These are phyloP conservation scores for Cyanocitta stelleri DNA, from an alignment of 2,113 vertebrate genomes.

Conservation along the genomic window DNA sequence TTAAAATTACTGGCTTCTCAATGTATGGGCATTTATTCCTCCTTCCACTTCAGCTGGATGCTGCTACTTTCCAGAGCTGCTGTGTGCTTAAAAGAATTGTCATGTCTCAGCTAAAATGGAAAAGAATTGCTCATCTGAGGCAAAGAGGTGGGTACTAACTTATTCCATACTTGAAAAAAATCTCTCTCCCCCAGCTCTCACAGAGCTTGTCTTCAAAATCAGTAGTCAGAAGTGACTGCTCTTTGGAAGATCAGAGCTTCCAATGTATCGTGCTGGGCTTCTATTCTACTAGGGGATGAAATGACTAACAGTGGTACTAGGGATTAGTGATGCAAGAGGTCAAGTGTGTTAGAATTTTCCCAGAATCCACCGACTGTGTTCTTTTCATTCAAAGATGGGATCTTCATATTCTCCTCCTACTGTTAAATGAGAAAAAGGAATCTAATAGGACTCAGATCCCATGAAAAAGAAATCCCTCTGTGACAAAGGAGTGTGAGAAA, in stretches of 20 bases:
- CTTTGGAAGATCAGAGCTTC: neutral
- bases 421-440: neutral
- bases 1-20: neutral
- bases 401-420: neutral
- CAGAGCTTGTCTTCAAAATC: neutral
- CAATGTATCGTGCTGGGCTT: neutral
- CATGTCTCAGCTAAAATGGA: neutral
- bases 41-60: neutral
- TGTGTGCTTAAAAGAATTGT: neutral
- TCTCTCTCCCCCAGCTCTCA: neutral
- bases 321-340: neutral
- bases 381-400: neutral
- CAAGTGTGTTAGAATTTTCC: neutral
- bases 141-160: neutral
- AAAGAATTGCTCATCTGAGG: neutral
- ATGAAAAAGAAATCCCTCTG: neutral
- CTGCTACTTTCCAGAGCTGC: neutral
- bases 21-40: neutral
- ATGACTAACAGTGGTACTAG: neutral
- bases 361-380: neutral
- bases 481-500: neutral
- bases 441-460: neutral
- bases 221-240: neutral
- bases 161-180: neutral
- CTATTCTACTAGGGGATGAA: neutral